A percentile compares a stretch with the other conserved stretches of the same genome.
phyloP scores from a whole-genome alignment of 2,888 invertebrate genomes.

The Lomographa bimaculata region DNA sequence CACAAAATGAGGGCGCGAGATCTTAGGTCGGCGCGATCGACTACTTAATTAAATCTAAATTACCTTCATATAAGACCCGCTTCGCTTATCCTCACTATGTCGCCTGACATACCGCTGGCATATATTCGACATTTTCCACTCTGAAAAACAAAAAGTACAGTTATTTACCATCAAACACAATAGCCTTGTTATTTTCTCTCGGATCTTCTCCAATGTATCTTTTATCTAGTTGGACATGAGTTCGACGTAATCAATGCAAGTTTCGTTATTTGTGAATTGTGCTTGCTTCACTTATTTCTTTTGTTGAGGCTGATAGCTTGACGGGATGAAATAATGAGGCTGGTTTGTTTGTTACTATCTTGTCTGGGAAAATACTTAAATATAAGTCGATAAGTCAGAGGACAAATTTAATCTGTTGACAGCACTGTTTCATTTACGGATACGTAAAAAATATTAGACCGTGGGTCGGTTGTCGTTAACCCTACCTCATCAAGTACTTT shows the following conservation, averaged over 20 bases:
- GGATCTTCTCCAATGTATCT: conserved; percentile 24
- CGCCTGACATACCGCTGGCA: conserved; percentile 71
- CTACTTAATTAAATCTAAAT: neutral
- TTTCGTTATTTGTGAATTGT: conserved; percentile 23
- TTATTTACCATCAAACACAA: conserved; percentile 26
- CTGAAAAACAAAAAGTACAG: conserved; percentile 57
- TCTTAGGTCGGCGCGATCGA: no score
- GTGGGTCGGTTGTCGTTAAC: no score
- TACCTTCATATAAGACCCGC: conserved; percentile 77
- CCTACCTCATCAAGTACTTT: no score
- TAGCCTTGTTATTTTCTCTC: conserved; percentile 33
- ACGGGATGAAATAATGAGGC: conserved; percentile 9
- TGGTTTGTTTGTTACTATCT: no score
- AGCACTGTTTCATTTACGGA: no score
- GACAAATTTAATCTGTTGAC: no score
- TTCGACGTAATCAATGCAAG: conserved; percentile 27
- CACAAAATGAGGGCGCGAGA: no score
- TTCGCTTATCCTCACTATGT: conserved; percentile 63
- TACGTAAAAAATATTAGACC: no score
- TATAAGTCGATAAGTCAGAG: no score
- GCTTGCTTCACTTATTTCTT: conserved; percentile 18
- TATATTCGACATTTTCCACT: conserved; percentile 72
- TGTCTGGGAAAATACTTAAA: no score
- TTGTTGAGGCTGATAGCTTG: conserved; percentile 9
- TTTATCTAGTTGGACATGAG: conserved; percentile 26